Conservation (phyloP, 2,888 invertebrate species). For the Acrobasis suavella region DNA sequence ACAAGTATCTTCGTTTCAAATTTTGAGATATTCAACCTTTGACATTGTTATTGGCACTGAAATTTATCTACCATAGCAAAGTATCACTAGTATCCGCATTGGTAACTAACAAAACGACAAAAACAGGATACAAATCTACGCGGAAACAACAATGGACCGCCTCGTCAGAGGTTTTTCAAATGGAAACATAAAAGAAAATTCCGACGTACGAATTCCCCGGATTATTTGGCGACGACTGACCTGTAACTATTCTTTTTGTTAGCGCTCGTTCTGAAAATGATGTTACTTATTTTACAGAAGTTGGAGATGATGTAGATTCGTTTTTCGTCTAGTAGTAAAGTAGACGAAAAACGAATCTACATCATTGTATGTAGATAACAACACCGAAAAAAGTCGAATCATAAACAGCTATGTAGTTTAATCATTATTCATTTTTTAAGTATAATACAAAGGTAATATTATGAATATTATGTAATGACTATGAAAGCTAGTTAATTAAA, state of each 20-base stretch:
- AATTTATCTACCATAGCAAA: not conserved
- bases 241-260: conserved; percentile 38
- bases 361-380: no score
- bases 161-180: conserved; percentile 49
- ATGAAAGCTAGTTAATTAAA: no score
- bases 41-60: not conserved
- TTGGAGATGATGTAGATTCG: no score
- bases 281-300: conserved; percentile 14
- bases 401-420: no score
- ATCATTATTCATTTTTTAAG: no score
- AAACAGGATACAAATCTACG: conserved; percentile 48
- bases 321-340: no score
- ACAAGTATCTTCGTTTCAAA: not conserved
- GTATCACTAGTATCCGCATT: conserved; percentile 25
- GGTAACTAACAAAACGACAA: conserved; percentile 41
- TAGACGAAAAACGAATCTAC: no score
- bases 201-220: conserved; percentile 45
- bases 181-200: conserved; percentile 57
- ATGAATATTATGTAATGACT: no score
- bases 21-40: not conserved
- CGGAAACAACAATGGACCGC: conserved; percentile 53
- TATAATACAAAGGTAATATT: no score
- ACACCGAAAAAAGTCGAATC: no score
- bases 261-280: conserved; percentile 23
- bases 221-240: conserved; percentile 49